Evolutionary conservation across 2,888 invertebrate genomes (phyloP), one percentile per base, ranked within the genome.

Genomic region (Tineola bisselliella): DNA sequence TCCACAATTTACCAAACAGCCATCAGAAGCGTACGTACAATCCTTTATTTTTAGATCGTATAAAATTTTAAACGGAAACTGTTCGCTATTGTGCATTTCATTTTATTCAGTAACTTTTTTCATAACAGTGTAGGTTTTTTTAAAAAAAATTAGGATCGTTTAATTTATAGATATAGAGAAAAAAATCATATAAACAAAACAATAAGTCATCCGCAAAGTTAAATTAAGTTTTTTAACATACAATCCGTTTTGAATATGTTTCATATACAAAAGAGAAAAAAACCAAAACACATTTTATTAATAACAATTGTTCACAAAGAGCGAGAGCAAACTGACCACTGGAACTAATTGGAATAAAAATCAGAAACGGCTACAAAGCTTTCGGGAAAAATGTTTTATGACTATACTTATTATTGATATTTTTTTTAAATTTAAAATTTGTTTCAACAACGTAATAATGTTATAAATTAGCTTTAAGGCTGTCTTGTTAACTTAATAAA

Each of bases 1-100:
- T 75, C 73, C 77, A 70, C 76, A 76, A 76, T 79, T 78, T 80
- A 54, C 68, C 75, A 77, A 82, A 81, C 79, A 81, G 76, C 74
- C 73, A 71, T 69, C 73, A 72, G 68, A 69, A 68, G 65, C 67
- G 66, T 66, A 74, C 72, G 67, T 70, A 71, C 73, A 72, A 70
- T 65, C 67, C 67, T 72, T 77, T 80, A 77, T 75, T 78, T 79
- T 74, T 73, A 75, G 67, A 73, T 71, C 65, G 68, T 65, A 70
- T 68, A 72, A 74, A 73, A 75, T 69, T 48, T 48, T 48, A 3
- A 48, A 48, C 48, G 17, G 68, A 73, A 69, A 72, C 69, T 48
- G 48, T 48, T n/a, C 15, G 48, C 48, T 48, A n/a, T 15, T 12
- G 38, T 48, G 48, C 15, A 25, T 25, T 44, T 13, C 4, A 44